These are phyloP conservation scores for Gulo gulo DNA, from an alignment of 2,113 vertebrate species.

Conservation along the genomic window DNA sequence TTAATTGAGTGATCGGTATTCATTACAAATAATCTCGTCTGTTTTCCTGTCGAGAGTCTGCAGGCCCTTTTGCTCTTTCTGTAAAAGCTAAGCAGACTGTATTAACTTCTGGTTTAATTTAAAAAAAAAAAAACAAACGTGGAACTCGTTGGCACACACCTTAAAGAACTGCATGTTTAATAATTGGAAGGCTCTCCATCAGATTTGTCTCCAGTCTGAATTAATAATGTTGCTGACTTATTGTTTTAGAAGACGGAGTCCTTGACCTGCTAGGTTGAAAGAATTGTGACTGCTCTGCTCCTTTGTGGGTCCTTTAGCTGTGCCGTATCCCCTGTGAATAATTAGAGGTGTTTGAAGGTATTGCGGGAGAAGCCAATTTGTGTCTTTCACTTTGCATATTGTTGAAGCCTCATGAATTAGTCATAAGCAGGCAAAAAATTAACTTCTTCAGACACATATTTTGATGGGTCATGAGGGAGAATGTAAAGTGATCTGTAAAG, in stretches of 20 bases:
- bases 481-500: conserved; percentile 89
- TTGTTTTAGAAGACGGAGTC: conserved; percentile 86
- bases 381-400: conserved; percentile 90
- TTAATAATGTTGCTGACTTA: conserved; percentile 88
- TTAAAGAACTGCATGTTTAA: conserved; percentile 84
- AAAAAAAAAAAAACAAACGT: conserved; percentile 76
- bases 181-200: conserved; percentile 85
- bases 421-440: conserved; percentile 87
- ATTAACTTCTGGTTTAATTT: conserved; percentile 88
- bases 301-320: conserved; percentile 85
- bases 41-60: conserved; percentile 80
- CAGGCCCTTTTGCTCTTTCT: conserved; percentile 75
- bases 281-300: conserved; percentile 86
- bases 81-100: conserved; percentile 80
- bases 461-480: conserved; percentile 88
- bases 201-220: conserved; percentile 83
- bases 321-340: conserved; percentile 86
- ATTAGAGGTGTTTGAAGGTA: conserved; percentile 90
- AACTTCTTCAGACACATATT: conserved; percentile 88
- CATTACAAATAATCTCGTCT: conserved; percentile 79
- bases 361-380: conserved; percentile 88
- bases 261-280: conserved; percentile 88
- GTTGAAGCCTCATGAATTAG: conserved; percentile 89
- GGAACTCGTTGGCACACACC: conserved; percentile 84
- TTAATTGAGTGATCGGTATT: conserved; percentile 82